Percentiles rank a stretch among this genome's conserved stretches.
phyloP scores from a whole-genome alignment of 2,113 vertebrate genomes.

The Chascanopsetta lugubris region DNA sequence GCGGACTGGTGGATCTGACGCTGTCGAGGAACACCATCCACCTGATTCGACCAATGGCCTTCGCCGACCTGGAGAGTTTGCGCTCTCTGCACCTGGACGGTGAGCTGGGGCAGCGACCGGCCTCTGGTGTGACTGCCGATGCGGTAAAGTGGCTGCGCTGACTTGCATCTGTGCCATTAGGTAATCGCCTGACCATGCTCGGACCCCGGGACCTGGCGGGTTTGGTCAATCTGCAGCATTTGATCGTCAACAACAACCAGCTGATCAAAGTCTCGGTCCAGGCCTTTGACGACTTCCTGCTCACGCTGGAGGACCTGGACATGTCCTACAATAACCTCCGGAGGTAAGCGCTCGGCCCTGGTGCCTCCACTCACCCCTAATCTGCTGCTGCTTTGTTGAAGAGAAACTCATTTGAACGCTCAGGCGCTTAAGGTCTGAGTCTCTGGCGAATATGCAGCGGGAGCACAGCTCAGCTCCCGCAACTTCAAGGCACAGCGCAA shows the following conservation, averaged over 20 bases:
- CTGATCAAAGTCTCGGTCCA: conserved; percentile 81
- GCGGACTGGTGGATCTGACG: conserved; percentile 88
- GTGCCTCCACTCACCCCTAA: neutral
- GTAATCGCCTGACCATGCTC: conserved; percentile 85
- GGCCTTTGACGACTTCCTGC: conserved; percentile 90
- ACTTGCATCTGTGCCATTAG: conserved; percentile 30
- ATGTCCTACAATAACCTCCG: conserved; percentile 92
- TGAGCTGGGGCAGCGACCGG: conserved; percentile 16
- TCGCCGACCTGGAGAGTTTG: conserved; percentile 89
- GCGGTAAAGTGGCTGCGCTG: too few relatives aligned
- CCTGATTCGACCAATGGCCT: conserved; percentile 85
- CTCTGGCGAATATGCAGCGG: conserved; percentile 1
- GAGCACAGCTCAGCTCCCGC: conserved; percentile 12
- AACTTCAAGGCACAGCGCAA: conserved; percentile 18
- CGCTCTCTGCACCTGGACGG: conserved; percentile 90
- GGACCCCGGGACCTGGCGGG: conserved; percentile 86
- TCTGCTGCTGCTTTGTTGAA: conserved; percentile 23
- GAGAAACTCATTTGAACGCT: conserved; percentile 4
- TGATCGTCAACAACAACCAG: conserved; percentile 92
- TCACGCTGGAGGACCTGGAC: conserved; percentile 89
- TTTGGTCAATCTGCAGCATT: conserved; percentile 88
- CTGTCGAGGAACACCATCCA: conserved; percentile 92
- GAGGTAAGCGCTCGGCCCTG: conserved; percentile 33
- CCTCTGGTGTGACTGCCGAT: neutral
- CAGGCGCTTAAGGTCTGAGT: neutral